A percentile compares a stretch with the other conserved stretches of the same genome.
Evolutionary conservation across 2,888 invertebrate species (phyloP).

Genomic region (Pterostichus madidus): DNA sequence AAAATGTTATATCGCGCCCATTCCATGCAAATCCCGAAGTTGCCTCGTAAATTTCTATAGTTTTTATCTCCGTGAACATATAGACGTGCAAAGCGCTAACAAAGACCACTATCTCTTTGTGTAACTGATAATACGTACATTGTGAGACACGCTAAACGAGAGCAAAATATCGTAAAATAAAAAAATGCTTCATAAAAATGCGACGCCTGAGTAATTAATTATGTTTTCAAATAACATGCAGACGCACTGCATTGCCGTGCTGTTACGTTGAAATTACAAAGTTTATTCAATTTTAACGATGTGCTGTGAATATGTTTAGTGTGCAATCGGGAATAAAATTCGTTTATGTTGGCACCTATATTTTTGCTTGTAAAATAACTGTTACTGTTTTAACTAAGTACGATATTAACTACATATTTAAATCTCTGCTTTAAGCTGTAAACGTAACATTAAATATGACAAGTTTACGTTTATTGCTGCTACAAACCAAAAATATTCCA

Average conservation of each 20-base stretch:
- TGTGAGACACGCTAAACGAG: conserved; percentile 24
- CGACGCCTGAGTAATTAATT: conserved; percentile 45
- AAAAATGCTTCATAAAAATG: conserved; percentile 50
- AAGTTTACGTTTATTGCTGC: not conserved
- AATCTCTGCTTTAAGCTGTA: not conserved
- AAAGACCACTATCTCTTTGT: conserved; percentile 10
- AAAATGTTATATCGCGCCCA: conserved; percentile 65
- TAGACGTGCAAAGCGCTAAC: conserved; percentile 38
- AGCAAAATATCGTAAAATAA: conserved; percentile 46
- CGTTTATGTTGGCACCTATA: conserved; percentile 14
- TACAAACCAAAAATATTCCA: too few species aligned
- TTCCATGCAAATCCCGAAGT: conserved; percentile 65
- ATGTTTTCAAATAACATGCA: conserved; percentile 50
- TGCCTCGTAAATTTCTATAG: conserved; percentile 65
- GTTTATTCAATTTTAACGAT: conserved; percentile 59
- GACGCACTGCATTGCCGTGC: conserved; percentile 13
- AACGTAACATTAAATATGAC: not conserved
- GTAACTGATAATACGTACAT: conserved; percentile 24
- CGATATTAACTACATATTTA: conserved; percentile 26
- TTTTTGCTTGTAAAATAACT: conserved; percentile 20
- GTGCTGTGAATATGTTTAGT: conserved; percentile 47
- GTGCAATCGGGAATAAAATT: conserved; percentile 40
- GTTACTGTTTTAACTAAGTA: conserved; percentile 28
- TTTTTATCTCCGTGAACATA: conserved; percentile 60
- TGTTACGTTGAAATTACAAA: conserved; percentile 49